These are phyloP conservation scores for Parnassius smintheus DNA, from an alignment of 2,888 invertebrate species.

Conservation along the genomic window DNA sequence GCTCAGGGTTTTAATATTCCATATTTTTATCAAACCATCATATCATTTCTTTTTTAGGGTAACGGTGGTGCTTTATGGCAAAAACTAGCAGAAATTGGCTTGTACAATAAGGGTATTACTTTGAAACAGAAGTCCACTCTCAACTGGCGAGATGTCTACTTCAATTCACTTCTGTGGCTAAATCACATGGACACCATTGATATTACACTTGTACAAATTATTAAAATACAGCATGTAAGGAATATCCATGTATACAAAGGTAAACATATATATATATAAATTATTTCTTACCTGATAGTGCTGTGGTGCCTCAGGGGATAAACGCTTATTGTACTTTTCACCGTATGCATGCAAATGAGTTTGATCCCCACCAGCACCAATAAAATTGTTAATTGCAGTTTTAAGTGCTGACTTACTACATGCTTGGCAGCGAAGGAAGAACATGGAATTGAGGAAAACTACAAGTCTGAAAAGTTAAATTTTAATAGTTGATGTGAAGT, in stretches of 20 bases:
- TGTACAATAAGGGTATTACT: slow-evolving; percentile 40
- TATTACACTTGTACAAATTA: slow-evolving; percentile 29
- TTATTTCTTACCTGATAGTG: neutral
- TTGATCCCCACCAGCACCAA: no score
- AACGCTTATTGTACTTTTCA: no score
- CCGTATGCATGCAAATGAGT: no score
- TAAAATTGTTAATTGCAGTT: no score
- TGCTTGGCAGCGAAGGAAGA: no score
- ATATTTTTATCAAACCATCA: neutral
- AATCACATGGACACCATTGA: slow-evolving; percentile 30
- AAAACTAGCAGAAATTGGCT: slow-evolving; percentile 34
- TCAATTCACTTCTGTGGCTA: slow-evolving; percentile 47
- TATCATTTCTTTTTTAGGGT: slow-evolving; percentile 32
- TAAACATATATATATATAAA: slow-evolving; percentile 30
- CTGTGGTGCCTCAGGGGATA: no score
- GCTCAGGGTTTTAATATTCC: neutral
- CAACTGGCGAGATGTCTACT: slow-evolving; percentile 34
- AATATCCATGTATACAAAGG: slow-evolving; percentile 48
- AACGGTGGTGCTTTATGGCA: slow-evolving; percentile 36
- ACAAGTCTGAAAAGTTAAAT: no score
- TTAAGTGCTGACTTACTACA: no score
- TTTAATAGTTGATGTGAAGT: no score
- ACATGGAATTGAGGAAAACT: no score
- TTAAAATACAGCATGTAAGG: slow-evolving; percentile 29
- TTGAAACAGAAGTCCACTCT: slow-evolving; percentile 42